Conservation (phyloP, 2,113 vertebrate species). For the Indicator maculatus region DNA sequence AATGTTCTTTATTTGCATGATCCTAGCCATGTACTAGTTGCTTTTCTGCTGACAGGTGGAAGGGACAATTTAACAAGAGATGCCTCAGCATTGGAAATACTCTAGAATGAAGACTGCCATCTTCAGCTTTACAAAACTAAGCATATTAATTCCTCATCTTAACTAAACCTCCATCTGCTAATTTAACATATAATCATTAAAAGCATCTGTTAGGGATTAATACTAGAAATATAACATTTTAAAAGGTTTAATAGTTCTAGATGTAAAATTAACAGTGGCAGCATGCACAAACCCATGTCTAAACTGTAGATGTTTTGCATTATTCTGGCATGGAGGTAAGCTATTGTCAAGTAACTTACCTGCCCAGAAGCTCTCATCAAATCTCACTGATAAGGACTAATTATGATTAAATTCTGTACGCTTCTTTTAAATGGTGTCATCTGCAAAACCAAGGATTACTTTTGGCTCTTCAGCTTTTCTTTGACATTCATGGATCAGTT, state of each 20-base stretch:
- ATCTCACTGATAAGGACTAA: not conserved
- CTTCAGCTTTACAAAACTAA: not conserved
- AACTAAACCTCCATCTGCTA: not conserved
- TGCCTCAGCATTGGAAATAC: not conserved
- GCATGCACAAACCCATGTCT: not conserved
- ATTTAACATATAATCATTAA: not conserved
- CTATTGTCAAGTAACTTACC: not conserved
- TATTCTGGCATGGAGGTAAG: not conserved
- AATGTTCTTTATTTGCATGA: not conserved
- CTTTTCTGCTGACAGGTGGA: not conserved
- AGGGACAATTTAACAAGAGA: not conserved
- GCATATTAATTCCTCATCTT: not conserved
- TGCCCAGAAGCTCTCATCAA: not conserved
- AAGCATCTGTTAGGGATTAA: not conserved
- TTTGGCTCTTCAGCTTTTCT: not conserved
- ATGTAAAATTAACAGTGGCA: not conserved
- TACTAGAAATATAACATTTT: not conserved
- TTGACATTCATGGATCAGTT: not conserved
- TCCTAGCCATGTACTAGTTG: not conserved
- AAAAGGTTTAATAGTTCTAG: not conserved
- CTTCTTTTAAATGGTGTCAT: not conserved
- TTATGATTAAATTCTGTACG: not conserved
- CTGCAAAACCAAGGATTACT: not conserved
- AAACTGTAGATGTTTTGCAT: not conserved
- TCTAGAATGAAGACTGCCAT: not conserved